A percentile compares a stretch with the other conserved stretches of the same genome.
These are phyloP conservation scores for Osmerus eperlanus DNA, from an alignment of 2,113 vertebrate species.

Conservation along the genomic window DNA sequence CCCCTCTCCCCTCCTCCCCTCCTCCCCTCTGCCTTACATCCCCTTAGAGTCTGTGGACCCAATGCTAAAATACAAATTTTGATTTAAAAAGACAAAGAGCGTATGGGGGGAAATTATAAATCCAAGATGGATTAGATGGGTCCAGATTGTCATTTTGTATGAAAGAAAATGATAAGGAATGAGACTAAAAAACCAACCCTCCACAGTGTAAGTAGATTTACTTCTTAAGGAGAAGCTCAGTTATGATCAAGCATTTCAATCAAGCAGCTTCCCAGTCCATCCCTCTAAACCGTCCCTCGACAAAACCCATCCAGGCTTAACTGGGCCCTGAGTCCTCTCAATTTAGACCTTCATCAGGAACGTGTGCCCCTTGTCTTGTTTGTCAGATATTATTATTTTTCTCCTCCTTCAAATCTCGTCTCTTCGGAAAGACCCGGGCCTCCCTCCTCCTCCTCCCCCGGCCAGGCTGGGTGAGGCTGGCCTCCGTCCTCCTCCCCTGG, in stretches of 20 bases:
- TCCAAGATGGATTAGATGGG: slow-evolving; percentile 69
- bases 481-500: too few relatives aligned
- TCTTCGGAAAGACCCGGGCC: not conserved
- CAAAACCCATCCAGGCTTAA: slow-evolving; percentile 46
- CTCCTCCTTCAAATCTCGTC: slow-evolving; percentile 44
- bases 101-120: slow-evolving; percentile 57
- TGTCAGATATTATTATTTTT: slow-evolving; percentile 51
- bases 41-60: slow-evolving; percentile 34
- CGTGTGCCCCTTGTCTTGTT: slow-evolving; percentile 44
- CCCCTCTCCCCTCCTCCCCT: slow-evolving; percentile 6
- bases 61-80: slow-evolving; percentile 56
- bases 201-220: slow-evolving; percentile 66
- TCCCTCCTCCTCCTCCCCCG: too few relatives aligned
- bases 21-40: slow-evolving; percentile 13
- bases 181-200: slow-evolving; percentile 61
- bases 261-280: slow-evolving; percentile 42
- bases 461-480: too few relatives aligned
- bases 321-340: slow-evolving; percentile 40
- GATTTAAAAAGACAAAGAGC: slow-evolving; percentile 38
- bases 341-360: slow-evolving; percentile 43
- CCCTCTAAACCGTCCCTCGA: slow-evolving; percentile 50
- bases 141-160: slow-evolving; percentile 70
- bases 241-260: slow-evolving; percentile 63
- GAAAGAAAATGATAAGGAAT: slow-evolving; percentile 72
- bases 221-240: slow-evolving; percentile 66